A percentile compares a stretch with the other conserved stretches of the same genome.
phyloP scores from a whole-genome alignment of 2,888 invertebrate genomes.

The Drosophila stalkeri region DNA sequence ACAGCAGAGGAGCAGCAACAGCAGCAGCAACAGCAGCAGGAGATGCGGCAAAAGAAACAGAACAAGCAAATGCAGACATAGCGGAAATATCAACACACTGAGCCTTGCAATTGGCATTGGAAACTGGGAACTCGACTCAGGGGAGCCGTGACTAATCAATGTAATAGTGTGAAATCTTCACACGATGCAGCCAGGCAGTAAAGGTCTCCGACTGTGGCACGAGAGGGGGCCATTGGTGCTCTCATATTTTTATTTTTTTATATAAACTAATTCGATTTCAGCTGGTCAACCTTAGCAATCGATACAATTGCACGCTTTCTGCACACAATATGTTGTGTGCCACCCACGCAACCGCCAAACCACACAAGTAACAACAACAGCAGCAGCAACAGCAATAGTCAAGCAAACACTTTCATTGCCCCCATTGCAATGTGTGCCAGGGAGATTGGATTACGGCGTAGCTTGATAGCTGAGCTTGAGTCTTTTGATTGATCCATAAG shows the following conservation, averaged over 20 bases:
- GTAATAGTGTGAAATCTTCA: conserved; percentile 77
- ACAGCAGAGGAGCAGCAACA: background rate
- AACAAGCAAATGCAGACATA: conserved; percentile 21
- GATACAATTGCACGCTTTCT: conserved; percentile 61
- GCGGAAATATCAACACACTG: conserved; percentile 36
- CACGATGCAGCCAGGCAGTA: conserved; percentile 34
- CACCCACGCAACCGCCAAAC: conserved; percentile 21
- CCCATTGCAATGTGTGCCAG: conserved; percentile 46
- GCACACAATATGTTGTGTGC: conserved; percentile 26
- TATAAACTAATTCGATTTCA: conserved; percentile 53
- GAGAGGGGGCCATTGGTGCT: background rate
- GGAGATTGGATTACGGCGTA: conserved; percentile 37
- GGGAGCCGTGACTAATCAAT: conserved; percentile 80
- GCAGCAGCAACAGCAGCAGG: conserved; percentile 9
- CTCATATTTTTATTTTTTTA: conserved; percentile 64
- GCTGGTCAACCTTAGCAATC: conserved; percentile 14
- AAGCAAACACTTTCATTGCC: conserved; percentile 58
- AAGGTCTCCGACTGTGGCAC: conserved; percentile 23
- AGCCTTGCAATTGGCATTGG: conserved; percentile 20
- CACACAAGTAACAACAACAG: conserved; percentile 29
- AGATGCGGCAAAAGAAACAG: conserved; percentile 11
- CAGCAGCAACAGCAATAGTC: conserved; percentile 10
- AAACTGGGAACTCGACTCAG: conserved; percentile 11
- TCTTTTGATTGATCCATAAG: conserved; percentile 42
- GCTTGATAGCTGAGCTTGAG: conserved; percentile 19